phyloP scores from a whole-genome alignment of 2,888 invertebrate species.

The Panzeria rudis region DNA sequence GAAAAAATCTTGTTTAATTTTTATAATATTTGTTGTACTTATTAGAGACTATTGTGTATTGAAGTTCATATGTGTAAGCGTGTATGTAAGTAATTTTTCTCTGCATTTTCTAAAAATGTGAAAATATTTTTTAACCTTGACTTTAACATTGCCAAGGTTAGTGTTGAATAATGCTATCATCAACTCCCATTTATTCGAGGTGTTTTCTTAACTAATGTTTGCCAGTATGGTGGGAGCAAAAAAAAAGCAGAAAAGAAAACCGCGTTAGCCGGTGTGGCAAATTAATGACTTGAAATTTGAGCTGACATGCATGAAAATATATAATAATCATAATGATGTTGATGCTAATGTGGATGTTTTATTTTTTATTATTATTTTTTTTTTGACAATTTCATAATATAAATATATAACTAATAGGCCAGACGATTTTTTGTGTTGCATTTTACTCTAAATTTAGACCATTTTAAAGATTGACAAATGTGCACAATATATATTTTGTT shows the following conservation, averaged over 20 bases:
- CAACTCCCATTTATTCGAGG: neutral
- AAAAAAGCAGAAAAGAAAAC: neutral
- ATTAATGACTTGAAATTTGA: slow-evolving; percentile 26
- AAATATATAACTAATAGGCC: too few species aligned
- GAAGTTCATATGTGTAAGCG: neutral
- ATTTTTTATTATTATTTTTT: too few species aligned
- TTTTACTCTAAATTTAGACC: too few species aligned
- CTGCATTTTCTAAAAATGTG: neutral
- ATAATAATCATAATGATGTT: neutral
- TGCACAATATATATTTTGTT: too few species aligned
- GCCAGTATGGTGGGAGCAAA: neutral
- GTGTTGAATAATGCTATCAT: slow-evolving; percentile 37
- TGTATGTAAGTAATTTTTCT: neutral
- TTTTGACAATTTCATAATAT: too few species aligned
- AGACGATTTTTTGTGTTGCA: too few species aligned
- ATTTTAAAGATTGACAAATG: too few species aligned
- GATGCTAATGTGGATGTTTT: too few species aligned
- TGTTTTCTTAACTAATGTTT: neutral
- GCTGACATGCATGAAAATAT: neutral
- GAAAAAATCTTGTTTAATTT: too few species aligned
- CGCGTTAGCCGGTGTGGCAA: neutral
- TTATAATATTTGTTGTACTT: too few species aligned
- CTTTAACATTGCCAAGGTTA: slow-evolving; percentile 28
- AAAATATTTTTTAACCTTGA: slow-evolving; percentile 18
- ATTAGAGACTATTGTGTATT: neutral